Evolutionary conservation across 1,140 invertebrate genomes (phyloP), one percentile per base, ranked within the genome.

Genomic region (Pogonomyrmex barbatus): DNA sequence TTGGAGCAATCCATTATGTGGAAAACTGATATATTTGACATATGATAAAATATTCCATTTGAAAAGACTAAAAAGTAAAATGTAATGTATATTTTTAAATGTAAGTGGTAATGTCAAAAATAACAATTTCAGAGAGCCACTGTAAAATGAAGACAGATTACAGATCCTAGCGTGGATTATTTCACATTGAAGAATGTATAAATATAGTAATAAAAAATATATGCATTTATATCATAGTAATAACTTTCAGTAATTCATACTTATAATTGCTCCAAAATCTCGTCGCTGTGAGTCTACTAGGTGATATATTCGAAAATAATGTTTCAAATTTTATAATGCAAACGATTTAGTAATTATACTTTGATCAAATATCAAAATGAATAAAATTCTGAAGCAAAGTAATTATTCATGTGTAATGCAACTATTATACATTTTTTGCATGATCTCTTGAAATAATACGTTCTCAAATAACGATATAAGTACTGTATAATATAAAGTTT

Each of bases 21-120:
- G 30, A 56, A 70, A 81, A 70, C 77, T 81, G 45, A 70, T 68
- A 68, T 70, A 81, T 81, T 81, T 42, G 65, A 68, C 65, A 81
- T 50, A 70, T 39, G 63, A 81, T 70, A 81, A 68, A 70, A 81
- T 17, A 68, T 30, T 36, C 45, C 6, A 42, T 45, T 81, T 68
- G 36, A 42, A 68, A 68, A 68, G 47, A 52, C 24, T 42, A 45
- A 39, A 45, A 24, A 24, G 24, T 24, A 24, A 24, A 24, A 24
- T 24, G 24, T 24, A 24, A 24, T 24, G 24, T 24, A 24, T 24
- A 24, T 24, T 24, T 24, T 24, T 24, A 24, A 24, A 24, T 24
- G 24, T 24, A 24, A 24, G 24, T 24, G 24, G 24, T 54, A 70
- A 81, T 54, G 14, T 70, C 6, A 17, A 39, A 68, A 70, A 79